phyloP scores from a whole-genome alignment of 2,797 vertebrate species.

The Sebastes taczanowskii region DNA sequence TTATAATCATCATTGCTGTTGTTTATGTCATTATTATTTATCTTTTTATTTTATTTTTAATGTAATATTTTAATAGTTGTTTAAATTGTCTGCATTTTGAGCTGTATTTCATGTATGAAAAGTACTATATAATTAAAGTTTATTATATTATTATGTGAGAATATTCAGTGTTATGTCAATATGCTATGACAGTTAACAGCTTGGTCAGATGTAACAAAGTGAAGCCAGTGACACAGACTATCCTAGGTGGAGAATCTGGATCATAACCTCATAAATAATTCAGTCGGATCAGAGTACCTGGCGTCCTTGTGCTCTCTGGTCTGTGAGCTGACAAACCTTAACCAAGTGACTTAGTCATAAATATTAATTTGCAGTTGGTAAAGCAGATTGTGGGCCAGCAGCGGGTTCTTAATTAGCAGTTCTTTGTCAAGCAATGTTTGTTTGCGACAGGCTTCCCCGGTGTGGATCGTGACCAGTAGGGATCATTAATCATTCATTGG shows the following conservation, averaged over 20 bases:
- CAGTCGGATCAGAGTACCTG: constrained; percentile 35
- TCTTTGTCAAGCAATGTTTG: constrained; percentile 53
- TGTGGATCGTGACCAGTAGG: constrained; percentile 57
- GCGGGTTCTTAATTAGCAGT: constrained; percentile 50
- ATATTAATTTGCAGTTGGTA: constrained; percentile 48
- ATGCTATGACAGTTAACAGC: constrained; percentile 3
- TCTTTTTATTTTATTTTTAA: neutral
- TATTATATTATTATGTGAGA: neutral
- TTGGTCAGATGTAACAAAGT: constrained; percentile 22
- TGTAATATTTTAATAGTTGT: neutral
- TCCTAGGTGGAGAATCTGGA: constrained; percentile 23
- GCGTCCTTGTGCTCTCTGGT: constrained; percentile 13
- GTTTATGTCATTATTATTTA: neutral
- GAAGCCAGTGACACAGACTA: neutral
- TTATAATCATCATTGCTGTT: neutral
- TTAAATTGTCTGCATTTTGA: neutral
- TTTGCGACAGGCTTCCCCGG: constrained; percentile 52
- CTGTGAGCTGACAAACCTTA: constrained; percentile 17
- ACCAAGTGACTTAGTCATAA: constrained; percentile 33
- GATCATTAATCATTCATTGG: constrained; percentile 78
- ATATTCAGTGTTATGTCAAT: neutral
- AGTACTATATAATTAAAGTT: neutral
- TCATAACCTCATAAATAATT: constrained; percentile 46
- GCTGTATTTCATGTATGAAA: neutral
- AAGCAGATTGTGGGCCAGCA: constrained; percentile 35